Conservation (phyloP, 2,888 invertebrate species). For the Pterostichus madidus region DNA sequence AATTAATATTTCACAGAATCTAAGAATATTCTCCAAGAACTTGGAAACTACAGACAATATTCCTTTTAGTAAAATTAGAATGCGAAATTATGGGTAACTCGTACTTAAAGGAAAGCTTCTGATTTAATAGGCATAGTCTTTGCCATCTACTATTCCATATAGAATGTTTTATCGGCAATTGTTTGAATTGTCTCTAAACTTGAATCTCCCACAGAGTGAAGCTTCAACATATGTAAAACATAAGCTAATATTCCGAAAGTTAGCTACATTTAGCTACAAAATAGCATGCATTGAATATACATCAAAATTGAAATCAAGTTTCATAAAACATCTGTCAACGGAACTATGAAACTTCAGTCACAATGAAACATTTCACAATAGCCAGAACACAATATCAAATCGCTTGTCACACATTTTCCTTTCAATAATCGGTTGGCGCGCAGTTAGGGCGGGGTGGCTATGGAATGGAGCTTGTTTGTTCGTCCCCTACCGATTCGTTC, state of each 20-base stretch:
- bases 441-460: not conserved
- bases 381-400: constrained; percentile 36
- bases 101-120: too few relatives aligned
- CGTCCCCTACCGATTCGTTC: not conserved
- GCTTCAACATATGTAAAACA: not conserved
- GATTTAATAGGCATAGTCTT: too few relatives aligned
- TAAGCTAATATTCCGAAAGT: not conserved
- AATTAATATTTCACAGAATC: too few relatives aligned
- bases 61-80: too few relatives aligned
- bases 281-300: constrained; percentile 16
- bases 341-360: constrained; percentile 15
- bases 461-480: not conserved
- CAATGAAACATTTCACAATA: constrained; percentile 30
- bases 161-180: too few relatives aligned
- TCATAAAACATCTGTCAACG: constrained; percentile 22
- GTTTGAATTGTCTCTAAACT: too few relatives aligned
- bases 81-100: too few relatives aligned
- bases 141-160: too few relatives aligned
- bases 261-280: not conserved
- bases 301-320: constrained; percentile 46
- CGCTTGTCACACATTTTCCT: constrained; percentile 46
- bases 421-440: constrained; percentile 23
- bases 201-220: too few relatives aligned
- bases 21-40: too few relatives aligned
- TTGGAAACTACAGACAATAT: too few relatives aligned